Percentiles rank a stretch among this genome's conserved stretches.
Evolutionary conservation across 2,888 invertebrate genomes (phyloP).

Genomic region (Xylophagus ater): DNA sequence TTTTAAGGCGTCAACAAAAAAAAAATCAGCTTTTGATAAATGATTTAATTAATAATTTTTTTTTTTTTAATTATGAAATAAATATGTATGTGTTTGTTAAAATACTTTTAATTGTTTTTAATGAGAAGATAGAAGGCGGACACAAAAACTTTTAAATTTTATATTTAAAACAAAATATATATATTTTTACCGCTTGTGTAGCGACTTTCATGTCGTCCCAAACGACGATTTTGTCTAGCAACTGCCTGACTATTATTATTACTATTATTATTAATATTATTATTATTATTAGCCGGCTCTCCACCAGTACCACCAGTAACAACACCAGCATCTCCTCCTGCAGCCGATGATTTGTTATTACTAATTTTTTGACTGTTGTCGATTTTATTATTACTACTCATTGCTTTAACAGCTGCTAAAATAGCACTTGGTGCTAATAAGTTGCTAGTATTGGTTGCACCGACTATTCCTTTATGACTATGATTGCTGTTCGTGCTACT

Average conservation of each 20-base stretch:
- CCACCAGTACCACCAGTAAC: not conserved
- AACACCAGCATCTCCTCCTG: not conserved
- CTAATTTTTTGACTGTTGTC: slow-evolving; percentile 13
- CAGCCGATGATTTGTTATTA: slow-evolving; percentile 18
- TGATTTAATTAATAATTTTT: too few species aligned
- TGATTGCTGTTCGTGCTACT: not conserved
- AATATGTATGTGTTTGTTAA: too few species aligned
- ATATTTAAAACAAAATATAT: slow-evolving; percentile 4
- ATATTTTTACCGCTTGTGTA: slow-evolving; percentile 28
- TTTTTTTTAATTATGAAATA: too few species aligned
- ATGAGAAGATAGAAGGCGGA: slow-evolving; percentile 3
- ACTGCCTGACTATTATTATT: slow-evolving; percentile 17
- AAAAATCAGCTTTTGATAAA: too few species aligned
- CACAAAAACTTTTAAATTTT: not conserved
- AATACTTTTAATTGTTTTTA: too few species aligned
- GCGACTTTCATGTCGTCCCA: slow-evolving; percentile 26
- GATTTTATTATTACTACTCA: slow-evolving; percentile 13
- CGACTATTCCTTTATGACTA: slow-evolving; percentile 8
- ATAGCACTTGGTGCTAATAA: slow-evolving; percentile 22
- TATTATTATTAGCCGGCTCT: not conserved
- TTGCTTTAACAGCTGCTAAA: slow-evolving; percentile 21
- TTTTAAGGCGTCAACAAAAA: too few species aligned
- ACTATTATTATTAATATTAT: slow-evolving; percentile 14
- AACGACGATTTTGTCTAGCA: slow-evolving; percentile 23
- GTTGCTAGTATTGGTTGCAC: slow-evolving; percentile 14